Base-by-base conservation (phyloP, 2,888 invertebrate species). In the Mesorhabditis spiculigera region DNA sequence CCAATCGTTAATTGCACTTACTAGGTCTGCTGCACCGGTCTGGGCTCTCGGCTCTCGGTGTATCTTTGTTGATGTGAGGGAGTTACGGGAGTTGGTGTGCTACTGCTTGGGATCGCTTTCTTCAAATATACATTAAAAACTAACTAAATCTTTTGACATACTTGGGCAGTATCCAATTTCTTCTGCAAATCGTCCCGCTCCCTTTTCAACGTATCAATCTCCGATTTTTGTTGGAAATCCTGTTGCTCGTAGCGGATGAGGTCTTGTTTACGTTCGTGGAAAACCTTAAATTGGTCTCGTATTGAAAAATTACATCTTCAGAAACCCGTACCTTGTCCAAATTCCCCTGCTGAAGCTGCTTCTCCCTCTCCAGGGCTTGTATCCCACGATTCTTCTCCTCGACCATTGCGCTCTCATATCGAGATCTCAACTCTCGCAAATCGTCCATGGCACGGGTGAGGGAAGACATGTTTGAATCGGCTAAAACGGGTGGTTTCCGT, bases 1-100 rank as follows among this genome's bases (percentile, higher is more conserved):
- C 58, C 28, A 28, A 28, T 28, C 28, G 28, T 28, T 28, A 28
- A 28, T 50, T 50, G 1, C 8, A 50, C 58, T 50, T n/a, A 50
- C 58, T 50, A 50, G 58, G 58, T 50, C n/a, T 50, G 58, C 8
- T 50, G 58, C n/a, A 50, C 58, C n/a, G 58, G 58, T 50, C n/a
- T n/a, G 28, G 28, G 10, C n/a, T 50, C n/a, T 50, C 58, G 58
- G n/a, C 58, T 13, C 58, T 50, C 58, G 10, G n/a, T 50, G 8
- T 50, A 13, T 10, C 58, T 13, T 50, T 13, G 10, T 50, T 50
- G 58, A n/a, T 50, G 58, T 50, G n/a, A 10, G 1, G 8, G 58
- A 3, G 58, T 50, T 13, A 10, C n/a, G 8, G 58, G 58, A 13
- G 58, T n/a, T 50, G 58, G 58, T n/a, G 58, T 50, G 8, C 10